Conservation (phyloP, 2,113 vertebrate species). For the Macquaria australasica region DNA sequence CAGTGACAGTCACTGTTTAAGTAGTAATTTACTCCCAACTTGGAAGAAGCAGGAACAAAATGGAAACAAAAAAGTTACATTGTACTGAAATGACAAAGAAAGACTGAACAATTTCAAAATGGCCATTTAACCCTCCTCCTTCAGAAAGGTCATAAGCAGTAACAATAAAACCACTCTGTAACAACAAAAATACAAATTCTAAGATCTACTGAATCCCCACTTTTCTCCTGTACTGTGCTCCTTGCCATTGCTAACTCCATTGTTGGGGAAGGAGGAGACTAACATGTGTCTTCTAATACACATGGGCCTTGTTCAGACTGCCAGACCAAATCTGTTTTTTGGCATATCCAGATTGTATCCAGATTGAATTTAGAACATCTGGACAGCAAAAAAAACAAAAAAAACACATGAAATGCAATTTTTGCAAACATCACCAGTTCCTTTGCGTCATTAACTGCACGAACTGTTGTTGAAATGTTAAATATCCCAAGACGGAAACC, state of each 20-base stretch:
- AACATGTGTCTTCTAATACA: not conserved
- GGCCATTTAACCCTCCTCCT: not conserved
- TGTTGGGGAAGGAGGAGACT: not conserved
- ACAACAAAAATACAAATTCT: not conserved
- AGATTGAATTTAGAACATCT: no score
- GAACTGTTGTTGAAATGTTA: not conserved
- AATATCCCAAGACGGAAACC: not conserved
- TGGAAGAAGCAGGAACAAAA: constrained; percentile 14
- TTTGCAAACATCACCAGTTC: no score
- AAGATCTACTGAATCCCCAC: not conserved
- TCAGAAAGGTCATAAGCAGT: not conserved
- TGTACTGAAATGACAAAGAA: not conserved
- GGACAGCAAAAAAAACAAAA: no score
- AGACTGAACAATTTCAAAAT: not conserved
- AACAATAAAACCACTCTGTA: constrained; percentile 4
- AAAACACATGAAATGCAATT: no score
- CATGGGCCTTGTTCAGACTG: no score
- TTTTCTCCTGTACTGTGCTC: not conserved
- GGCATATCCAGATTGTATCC: no score
- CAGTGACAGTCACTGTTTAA: not conserved
- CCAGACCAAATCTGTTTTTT: no score
- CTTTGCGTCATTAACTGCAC: not conserved
- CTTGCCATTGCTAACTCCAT: not conserved
- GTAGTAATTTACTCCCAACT: constrained; percentile 6
- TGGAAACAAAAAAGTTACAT: constrained; percentile 3